phyloP scores from a whole-genome alignment of 2,113 vertebrate genomes.

The Anguilla rostrata region DNA sequence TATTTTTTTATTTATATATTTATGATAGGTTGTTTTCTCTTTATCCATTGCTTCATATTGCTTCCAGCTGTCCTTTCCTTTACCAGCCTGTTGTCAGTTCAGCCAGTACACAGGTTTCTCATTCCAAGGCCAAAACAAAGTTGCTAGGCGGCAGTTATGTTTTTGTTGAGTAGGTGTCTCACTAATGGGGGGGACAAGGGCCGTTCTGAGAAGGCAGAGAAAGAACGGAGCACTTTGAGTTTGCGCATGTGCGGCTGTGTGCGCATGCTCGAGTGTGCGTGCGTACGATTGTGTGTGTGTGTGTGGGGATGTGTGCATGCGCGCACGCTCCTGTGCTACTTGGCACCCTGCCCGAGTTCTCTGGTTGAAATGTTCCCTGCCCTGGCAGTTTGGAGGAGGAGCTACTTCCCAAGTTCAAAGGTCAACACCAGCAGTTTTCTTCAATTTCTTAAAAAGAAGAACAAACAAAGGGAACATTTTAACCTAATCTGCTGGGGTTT shows the following conservation, averaged over 20 bases:
- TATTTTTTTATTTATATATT: neutral
- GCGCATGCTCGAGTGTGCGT: neutral
- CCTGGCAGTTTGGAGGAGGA: conserved; percentile 7
- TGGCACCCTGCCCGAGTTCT: conserved; percentile 18
- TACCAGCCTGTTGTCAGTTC: neutral
- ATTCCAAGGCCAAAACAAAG: conserved; percentile 24
- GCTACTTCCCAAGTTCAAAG: conserved; percentile 17
- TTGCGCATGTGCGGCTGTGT: neutral
- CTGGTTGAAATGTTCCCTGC: conserved; percentile 17
- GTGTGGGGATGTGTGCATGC: neutral
- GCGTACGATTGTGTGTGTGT: neutral
- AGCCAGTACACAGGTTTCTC: conserved; percentile 18
- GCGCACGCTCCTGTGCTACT: neutral
- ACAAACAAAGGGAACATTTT: neutral
- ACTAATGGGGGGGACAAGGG: conserved; percentile 28
- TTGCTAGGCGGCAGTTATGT: conserved; percentile 32
- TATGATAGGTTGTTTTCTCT: neutral
- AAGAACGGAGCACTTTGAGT: neutral
- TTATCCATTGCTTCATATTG: conserved; percentile 10
- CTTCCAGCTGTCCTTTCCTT: conserved; percentile 12
- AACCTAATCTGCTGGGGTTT: neutral
- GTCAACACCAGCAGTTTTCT: neutral
- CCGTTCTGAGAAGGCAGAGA: conserved; percentile 17
- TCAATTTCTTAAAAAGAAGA: neutral
- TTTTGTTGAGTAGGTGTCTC: conserved; percentile 30